Evolutionary conservation across 2,113 vertebrate species (phyloP).

Genomic region (Dasyprocta punctata): DNA sequence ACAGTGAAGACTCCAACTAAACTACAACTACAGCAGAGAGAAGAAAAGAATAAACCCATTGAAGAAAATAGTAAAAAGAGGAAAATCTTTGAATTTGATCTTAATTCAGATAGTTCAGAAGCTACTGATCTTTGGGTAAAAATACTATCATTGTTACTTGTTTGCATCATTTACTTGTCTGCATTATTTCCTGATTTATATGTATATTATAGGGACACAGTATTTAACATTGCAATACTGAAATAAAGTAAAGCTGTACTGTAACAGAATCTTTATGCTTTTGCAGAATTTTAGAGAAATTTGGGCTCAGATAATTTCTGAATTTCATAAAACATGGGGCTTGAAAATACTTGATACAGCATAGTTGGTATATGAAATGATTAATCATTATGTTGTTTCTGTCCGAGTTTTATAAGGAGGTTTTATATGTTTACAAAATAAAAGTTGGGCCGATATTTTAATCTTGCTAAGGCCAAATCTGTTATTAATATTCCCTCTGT

Average conservation of each 20-base stretch:
- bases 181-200: slow-evolving; percentile 28
- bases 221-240: background rate
- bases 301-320: slow-evolving; percentile 2
- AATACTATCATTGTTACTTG: slow-evolving; percentile 35
- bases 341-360: slow-evolving; percentile 27
- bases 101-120: slow-evolving; percentile 94
- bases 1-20: slow-evolving; percentile 91
- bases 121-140: slow-evolving; percentile 92
- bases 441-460: background rate
- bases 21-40: slow-evolving; percentile 78
- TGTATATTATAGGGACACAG: background rate
- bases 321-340: slow-evolving; percentile 47
- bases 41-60: slow-evolving; percentile 58
- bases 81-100: slow-evolving; percentile 90
- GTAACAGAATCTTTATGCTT: slow-evolving; percentile 36
- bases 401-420: background rate
- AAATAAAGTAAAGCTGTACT: slow-evolving; percentile 5
- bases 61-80: slow-evolving; percentile 85
- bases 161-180: slow-evolving; percentile 4
- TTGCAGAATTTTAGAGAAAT: slow-evolving; percentile 40
- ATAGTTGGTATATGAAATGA: slow-evolving; percentile 41
- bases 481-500: background rate
- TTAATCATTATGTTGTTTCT: background rate
- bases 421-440: slow-evolving; percentile 19
- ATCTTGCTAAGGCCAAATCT: background rate